Percentiles rank a stretch among this genome's conserved stretches.
Conservation (phyloP, 2,888 invertebrate genomes). For the Tetrapedia diversipes region DNA sequence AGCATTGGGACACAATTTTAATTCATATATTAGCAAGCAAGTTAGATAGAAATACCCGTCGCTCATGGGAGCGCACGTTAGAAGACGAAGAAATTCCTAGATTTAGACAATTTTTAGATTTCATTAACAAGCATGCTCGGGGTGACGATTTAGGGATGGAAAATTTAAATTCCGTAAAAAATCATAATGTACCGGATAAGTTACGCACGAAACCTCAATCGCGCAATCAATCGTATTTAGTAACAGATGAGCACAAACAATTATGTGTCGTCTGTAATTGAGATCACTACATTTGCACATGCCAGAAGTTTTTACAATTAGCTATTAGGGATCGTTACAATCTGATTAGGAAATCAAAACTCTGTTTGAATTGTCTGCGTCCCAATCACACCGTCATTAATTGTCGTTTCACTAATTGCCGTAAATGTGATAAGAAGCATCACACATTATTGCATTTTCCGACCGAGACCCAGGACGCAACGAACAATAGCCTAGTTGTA, state of each 20-base stretch:
- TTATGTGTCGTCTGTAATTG: not conserved
- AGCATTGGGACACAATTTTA: slow-evolving; percentile 10
- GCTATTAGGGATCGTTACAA: too few relatives aligned
- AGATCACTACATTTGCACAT: not conserved
- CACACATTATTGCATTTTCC: slow-evolving; percentile 20
- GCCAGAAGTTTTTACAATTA: not conserved
- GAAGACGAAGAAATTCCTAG: slow-evolving; percentile 13
- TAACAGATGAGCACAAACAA: not conserved
- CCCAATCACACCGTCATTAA: too few relatives aligned
- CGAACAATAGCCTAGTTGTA: not conserved
- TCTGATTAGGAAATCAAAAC: not conserved
- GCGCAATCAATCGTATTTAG: too few relatives aligned
- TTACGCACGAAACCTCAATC: too few relatives aligned
- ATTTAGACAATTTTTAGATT: not conserved
- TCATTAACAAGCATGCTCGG: not conserved
- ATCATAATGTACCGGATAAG: not conserved
- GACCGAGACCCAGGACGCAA: not conserved
- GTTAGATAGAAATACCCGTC: slow-evolving; percentile 9
- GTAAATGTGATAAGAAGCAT: not conserved
- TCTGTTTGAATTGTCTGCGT: slow-evolving; percentile 5
- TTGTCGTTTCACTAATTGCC: too few relatives aligned
- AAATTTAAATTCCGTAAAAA: not conserved
- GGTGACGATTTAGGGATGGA: not conserved
- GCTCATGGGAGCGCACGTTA: slow-evolving; percentile 10
- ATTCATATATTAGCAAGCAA: not conserved